Conservation (phyloP, 1,140 invertebrate species). For the Plectrocnemia conspersa region DNA sequence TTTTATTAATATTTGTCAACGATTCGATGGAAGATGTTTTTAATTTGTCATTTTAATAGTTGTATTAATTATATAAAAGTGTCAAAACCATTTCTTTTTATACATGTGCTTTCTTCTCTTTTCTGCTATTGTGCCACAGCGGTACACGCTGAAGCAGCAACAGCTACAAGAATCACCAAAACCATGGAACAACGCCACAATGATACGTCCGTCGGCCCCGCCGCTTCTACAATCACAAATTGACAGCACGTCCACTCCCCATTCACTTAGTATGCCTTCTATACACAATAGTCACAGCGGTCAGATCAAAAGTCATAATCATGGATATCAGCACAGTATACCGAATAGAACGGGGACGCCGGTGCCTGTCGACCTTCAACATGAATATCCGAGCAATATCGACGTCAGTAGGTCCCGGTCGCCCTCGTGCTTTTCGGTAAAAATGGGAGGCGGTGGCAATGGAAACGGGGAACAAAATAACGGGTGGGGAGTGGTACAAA, state of each 20-base stretch:
- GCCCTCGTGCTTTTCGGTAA: constrained; percentile 52
- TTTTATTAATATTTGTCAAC: no score
- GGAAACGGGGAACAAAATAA: constrained; percentile 40
- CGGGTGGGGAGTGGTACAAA: constrained; percentile 47
- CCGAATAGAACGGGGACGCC: constrained; percentile 23
- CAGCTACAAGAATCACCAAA: constrained; percentile 24
- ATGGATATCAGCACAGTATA: constrained; percentile 7
- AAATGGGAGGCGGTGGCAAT: constrained; percentile 41
- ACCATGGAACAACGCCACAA: constrained; percentile 25
- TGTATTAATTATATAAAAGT: no score
- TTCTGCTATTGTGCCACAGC: constrained; percentile 21
- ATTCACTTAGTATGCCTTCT: constrained; percentile 33
- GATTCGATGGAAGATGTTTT: no score
- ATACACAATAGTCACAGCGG: constrained; percentile 20
- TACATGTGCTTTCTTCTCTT: constrained; percentile 13
- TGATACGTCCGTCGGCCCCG: constrained; percentile 24
- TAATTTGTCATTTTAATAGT: no score
- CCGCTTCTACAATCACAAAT: constrained; percentile 13
- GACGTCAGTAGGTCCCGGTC: constrained; percentile 41
- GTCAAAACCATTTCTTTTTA: constrained; percentile 6
- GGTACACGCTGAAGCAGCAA: constrained; percentile 26
- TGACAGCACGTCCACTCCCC: constrained; percentile 18
- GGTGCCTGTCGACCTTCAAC: constrained; percentile 21
- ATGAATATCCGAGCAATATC: constrained; percentile 15
- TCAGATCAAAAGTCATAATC: constrained; percentile 4